phyloP scores from a whole-genome alignment of 2,888 invertebrate species.

The Aphodius sticticus region DNA sequence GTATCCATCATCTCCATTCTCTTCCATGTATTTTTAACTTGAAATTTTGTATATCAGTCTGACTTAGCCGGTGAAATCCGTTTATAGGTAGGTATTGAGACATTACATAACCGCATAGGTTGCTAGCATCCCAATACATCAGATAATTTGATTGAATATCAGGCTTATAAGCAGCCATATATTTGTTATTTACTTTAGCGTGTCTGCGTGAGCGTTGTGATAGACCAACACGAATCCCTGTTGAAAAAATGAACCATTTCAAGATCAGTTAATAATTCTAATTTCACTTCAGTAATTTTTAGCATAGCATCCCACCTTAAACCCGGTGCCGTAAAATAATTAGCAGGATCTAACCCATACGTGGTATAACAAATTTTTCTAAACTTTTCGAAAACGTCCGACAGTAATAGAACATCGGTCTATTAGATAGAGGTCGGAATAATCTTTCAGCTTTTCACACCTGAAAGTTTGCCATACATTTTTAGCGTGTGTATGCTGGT shows the following conservation, averaged over 20 bases:
- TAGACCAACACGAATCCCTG: conserved; percentile 41
- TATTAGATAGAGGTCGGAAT: too few species aligned
- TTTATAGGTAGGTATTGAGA: too few species aligned
- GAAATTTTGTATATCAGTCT: too few species aligned
- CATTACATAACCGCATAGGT: too few species aligned
- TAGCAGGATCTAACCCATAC: conserved; percentile 33
- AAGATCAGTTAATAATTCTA: conserved; percentile 35
- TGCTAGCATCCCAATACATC: too few species aligned
- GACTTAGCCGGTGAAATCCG: too few species aligned
- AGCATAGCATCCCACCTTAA: conserved; percentile 33
- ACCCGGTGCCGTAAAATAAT: conserved; percentile 35
- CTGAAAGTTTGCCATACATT: background rate
- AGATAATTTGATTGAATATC: too few species aligned
- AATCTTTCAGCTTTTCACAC: too few species aligned
- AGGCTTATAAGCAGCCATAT: too few species aligned
- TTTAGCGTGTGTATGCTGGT: background rate
- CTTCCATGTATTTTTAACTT: too few species aligned
- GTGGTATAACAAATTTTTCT: background rate
- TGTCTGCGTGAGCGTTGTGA: conserved; percentile 43
- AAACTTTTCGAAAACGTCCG: background rate
- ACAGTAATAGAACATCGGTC: background rate
- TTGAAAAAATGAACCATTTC: conserved; percentile 38
- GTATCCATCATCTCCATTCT: too few species aligned
- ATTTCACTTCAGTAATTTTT: conserved; percentile 28
- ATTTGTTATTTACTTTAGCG: conserved; percentile 47